Evolutionary conservation across 1,140 invertebrate species (phyloP).

Genomic region (Lamellibrachia luymesi): DNA sequence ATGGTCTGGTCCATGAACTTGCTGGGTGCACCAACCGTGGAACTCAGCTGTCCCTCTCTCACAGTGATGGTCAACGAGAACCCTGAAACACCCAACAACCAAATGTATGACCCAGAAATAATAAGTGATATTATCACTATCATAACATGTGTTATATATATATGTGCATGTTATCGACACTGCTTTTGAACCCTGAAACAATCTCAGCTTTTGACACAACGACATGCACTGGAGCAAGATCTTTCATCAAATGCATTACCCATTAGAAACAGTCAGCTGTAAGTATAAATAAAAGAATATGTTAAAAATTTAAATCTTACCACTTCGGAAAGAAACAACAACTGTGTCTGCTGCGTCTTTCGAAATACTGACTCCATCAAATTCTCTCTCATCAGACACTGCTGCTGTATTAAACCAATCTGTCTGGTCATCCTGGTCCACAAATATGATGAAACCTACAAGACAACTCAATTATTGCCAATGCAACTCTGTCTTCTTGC

Average conservation of each 20-base stretch:
- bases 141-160: not conserved
- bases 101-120: not conserved
- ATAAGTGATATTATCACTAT: not conserved
- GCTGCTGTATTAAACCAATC: not conserved
- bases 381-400: not conserved
- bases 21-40: not conserved
- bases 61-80: not conserved
- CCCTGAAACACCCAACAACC: not conserved
- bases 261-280: not conserved
- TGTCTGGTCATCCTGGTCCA: not conserved
- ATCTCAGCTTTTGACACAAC: not conserved
- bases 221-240: too few species aligned
- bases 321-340: not conserved
- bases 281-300: not conserved
- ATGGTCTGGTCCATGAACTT: not conserved
- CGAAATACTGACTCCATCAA: not conserved
- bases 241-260: too few species aligned
- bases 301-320: not conserved
- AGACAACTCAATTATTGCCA: not conserved
- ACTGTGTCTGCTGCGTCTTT: not conserved
- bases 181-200: not conserved
- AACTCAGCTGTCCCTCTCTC: not conserved
- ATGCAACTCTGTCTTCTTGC: not conserved
- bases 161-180: too few species aligned
- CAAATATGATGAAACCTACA: not conserved